A percentile compares a stretch with the other conserved stretches of the same genome.
Conservation (phyloP, 2,113 vertebrate genomes). For the Burhinus bistriatus region DNA sequence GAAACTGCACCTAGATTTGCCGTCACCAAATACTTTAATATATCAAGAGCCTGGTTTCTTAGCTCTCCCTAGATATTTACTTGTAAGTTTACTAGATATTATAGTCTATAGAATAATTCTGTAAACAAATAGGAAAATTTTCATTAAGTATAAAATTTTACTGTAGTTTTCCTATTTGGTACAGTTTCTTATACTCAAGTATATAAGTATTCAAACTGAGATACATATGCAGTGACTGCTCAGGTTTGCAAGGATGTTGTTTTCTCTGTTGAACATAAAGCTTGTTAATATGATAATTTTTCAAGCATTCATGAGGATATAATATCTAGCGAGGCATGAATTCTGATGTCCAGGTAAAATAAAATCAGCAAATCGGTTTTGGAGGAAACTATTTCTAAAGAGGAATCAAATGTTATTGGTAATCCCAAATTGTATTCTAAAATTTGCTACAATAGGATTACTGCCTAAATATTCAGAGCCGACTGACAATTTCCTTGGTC, state of each 20-base stretch:
- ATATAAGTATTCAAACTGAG: neutral
- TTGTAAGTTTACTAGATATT: neutral
- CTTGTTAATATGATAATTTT: conserved; percentile 51
- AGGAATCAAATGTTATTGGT: neutral
- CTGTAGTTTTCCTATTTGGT: neutral
- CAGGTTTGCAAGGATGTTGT: conserved; percentile 5
- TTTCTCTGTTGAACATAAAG: conserved; percentile 35
- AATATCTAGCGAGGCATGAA: neutral
- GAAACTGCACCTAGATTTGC: neutral
- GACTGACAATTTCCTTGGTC: neutral
- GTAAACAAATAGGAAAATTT: neutral
- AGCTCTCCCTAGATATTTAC: neutral
- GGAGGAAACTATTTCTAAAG: neutral
- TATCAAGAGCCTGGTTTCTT: neutral
- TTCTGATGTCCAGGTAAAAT: neutral
- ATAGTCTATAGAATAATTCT: neutral
- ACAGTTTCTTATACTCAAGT: neutral
- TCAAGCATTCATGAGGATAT: conserved; percentile 8
- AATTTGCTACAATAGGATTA: neutral
- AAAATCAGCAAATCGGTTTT: conserved; percentile 28
- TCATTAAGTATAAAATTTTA: neutral
- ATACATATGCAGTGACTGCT: neutral
- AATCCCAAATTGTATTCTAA: neutral
- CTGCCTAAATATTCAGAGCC: neutral
- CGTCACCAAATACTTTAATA: neutral